These are phyloP conservation scores for Meteorus cinctellus DNA, from an alignment of 2,888 invertebrate genomes.

Conservation along the genomic window DNA sequence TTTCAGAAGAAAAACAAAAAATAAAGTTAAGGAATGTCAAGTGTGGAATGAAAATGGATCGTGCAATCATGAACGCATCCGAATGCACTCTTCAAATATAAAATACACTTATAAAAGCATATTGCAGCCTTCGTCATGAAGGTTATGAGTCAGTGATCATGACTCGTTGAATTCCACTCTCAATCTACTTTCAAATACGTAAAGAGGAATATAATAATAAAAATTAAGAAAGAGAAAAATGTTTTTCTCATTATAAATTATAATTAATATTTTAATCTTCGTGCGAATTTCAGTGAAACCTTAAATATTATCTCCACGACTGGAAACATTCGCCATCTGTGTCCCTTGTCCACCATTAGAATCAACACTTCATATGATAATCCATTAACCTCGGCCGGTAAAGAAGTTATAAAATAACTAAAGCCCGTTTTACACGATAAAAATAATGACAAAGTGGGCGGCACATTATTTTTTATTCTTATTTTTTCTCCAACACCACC, in stretches of 20 bases:
- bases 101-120: background rate
- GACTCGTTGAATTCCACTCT: background rate
- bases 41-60: conserved; percentile 19
- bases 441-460: conserved; percentile 36
- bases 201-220: background rate
- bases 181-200: background rate
- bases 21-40: conserved; percentile 11
- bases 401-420: conserved; percentile 35
- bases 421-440: conserved; percentile 51
- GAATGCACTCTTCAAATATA: background rate
- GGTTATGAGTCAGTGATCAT: conserved; percentile 1
- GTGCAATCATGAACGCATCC: conserved; percentile 1
- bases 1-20: background rate
- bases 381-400: conserved; percentile 42
- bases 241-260: background rate
- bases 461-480: background rate
- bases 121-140: background rate
- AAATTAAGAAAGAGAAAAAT: background rate
- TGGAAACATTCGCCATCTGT: conserved; percentile 49
- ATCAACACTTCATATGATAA: conserved; percentile 2
- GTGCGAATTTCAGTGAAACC: background rate
- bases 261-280: conserved; percentile 14
- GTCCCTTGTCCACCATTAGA: background rate
- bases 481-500: background rate
- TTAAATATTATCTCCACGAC: conserved; percentile 14